These are phyloP conservation scores for Callipepla squamata DNA, from an alignment of 2,113 vertebrate genomes.

Conservation along the genomic window DNA sequence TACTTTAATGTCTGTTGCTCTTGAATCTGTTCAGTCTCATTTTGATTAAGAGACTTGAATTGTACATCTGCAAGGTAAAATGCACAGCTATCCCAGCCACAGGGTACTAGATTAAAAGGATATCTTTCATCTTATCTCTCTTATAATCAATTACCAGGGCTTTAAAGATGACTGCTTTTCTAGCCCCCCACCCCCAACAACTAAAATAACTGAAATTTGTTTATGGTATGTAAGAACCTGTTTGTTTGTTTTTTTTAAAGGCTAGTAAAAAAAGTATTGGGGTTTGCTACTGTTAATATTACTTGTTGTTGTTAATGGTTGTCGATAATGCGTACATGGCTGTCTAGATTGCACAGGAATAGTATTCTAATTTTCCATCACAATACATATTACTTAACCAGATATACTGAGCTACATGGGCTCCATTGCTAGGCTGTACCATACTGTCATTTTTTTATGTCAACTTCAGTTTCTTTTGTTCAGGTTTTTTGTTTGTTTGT, in stretches of 20 bases:
- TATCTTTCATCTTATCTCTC: neutral
- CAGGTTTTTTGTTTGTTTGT: neutral
- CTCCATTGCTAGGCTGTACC: neutral
- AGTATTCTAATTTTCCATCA: neutral
- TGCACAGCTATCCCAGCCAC: neutral
- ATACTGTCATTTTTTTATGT: neutral
- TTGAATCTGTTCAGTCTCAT: neutral
- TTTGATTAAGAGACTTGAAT: neutral
- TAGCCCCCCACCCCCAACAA: rapidly evolving
- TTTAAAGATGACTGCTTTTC: neutral
- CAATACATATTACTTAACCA: neutral
- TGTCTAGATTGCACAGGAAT: neutral
- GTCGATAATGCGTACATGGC: neutral
- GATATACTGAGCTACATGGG: neutral
- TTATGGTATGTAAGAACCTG: neutral
- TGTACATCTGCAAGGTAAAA: neutral
- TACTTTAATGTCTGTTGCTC: neutral
- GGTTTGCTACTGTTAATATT: neutral
- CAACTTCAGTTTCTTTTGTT: neutral
- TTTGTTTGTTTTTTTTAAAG: neutral
- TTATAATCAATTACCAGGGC: neutral
- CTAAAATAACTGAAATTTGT: neutral
- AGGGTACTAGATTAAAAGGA: neutral
- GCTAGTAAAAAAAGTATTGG: neutral
- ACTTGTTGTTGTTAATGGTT: neutral